Percentiles rank a stretch among this genome's conserved stretches.
These are phyloP conservation scores for Nomada flava DNA, from an alignment of 2,888 invertebrate species.

Conservation along the genomic window DNA sequence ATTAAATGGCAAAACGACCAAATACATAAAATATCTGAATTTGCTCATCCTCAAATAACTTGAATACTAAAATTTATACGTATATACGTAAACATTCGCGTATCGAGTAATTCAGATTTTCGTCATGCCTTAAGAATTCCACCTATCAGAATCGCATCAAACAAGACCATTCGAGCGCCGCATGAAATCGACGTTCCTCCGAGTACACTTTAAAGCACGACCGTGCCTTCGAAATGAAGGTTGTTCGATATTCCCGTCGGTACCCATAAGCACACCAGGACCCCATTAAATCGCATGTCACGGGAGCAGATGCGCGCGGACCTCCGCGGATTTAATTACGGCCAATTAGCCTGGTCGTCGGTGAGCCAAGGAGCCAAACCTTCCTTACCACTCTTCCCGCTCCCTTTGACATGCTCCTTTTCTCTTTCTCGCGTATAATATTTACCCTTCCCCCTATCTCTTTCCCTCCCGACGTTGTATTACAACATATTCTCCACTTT, in stretches of 20 bases:
- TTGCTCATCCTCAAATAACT: too few relatives aligned
- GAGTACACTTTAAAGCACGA: background rate
- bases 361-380: constrained; percentile 65
- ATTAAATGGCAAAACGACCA: too few relatives aligned
- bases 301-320: constrained; percentile 66
- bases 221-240: constrained; percentile 59
- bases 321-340: constrained; percentile 77
- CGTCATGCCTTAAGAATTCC: too few relatives aligned
- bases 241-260: constrained; percentile 30
- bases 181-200: background rate
- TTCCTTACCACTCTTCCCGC: background rate
- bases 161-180: constrained; percentile 7
- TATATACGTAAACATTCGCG: background rate
- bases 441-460: background rate
- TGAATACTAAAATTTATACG: too few relatives aligned
- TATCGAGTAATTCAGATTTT: too few relatives aligned
- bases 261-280: constrained; percentile 60
- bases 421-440: constrained; percentile 8
- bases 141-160: background rate
- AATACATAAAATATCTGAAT: too few relatives aligned
- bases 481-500: background rate
- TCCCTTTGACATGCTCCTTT: background rate
- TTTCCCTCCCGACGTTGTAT: background rate
- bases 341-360: constrained; percentile 75
- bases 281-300: constrained; percentile 66